A percentile compares a stretch with the other conserved stretches of the same genome.
phyloP scores from a whole-genome alignment of 2,797 vertebrate species.

The Bradypodion pumilum region DNA sequence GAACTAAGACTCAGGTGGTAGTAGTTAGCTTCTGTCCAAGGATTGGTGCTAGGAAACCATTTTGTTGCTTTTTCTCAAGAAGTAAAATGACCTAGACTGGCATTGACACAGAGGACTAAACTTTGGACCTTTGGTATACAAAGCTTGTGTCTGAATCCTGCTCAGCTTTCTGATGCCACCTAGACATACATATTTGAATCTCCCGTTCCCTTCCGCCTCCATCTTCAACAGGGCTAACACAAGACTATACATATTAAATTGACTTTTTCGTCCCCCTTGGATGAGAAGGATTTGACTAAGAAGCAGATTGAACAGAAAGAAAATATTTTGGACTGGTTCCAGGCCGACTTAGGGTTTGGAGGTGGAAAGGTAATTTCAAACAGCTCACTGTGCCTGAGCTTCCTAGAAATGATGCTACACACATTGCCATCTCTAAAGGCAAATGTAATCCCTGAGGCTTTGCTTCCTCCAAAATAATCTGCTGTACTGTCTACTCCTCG shows the following conservation, averaged over 20 bases:
- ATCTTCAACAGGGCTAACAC: background rate
- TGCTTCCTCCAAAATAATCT: background rate
- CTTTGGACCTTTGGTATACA: background rate
- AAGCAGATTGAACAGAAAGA: background rate
- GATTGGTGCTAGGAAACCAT: too few relatives aligned
- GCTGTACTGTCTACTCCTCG: background rate
- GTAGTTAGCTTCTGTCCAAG: too few relatives aligned
- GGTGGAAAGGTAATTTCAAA: background rate
- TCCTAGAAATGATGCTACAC: background rate
- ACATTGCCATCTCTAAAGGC: background rate
- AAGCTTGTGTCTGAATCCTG: background rate
- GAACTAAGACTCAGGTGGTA: too few relatives aligned
- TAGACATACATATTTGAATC: background rate
- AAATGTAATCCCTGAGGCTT: background rate
- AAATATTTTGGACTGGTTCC: background rate
- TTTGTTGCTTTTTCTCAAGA: background rate
- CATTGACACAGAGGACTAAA: background rate
- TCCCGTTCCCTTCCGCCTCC: background rate
- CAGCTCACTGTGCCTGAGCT: background rate
- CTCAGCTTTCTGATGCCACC: background rate
- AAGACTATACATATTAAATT: background rate
- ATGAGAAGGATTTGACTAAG: background rate
- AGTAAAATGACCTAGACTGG: background rate
- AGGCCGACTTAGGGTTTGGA: background rate
- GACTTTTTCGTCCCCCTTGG: slow-evolving; percentile 27